Conservation (phyloP, 2,888 invertebrate genomes). For the Drosophila siamana region DNA sequence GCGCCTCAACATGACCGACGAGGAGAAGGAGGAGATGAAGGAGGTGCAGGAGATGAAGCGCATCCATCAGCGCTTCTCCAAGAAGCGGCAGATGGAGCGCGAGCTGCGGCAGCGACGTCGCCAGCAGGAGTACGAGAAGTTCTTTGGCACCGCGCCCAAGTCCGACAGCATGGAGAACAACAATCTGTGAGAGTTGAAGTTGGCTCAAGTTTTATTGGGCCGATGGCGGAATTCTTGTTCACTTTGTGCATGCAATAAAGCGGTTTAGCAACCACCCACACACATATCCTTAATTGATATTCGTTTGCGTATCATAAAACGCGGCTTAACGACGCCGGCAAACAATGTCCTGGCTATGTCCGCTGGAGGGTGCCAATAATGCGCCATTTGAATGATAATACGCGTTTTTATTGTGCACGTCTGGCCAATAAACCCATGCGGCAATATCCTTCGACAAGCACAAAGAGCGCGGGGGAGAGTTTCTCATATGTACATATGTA, state of each 20-base stretch:
- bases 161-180: slow-evolving; percentile 61
- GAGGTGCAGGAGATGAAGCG: slow-evolving; percentile 96
- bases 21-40: slow-evolving; percentile 97
- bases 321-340: slow-evolving; percentile 63
- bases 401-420: slow-evolving; percentile 60
- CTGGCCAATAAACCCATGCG: slow-evolving; percentile 65
- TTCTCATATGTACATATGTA: no score
- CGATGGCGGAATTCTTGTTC: slow-evolving; percentile 42
- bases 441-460: not conserved
- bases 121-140: slow-evolving; percentile 81
- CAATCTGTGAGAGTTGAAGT: slow-evolving; percentile 43
- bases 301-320: slow-evolving; percentile 40
- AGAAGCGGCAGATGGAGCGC: slow-evolving; percentile 87
- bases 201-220: slow-evolving; percentile 76
- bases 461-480: slow-evolving; percentile 1
- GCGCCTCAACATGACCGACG: slow-evolving; percentile 95
- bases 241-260: slow-evolving; percentile 64
- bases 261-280: slow-evolving; percentile 47
- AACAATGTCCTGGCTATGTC: slow-evolving; percentile 49
- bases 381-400: slow-evolving; percentile 71
- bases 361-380: slow-evolving; percentile 52
- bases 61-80: slow-evolving; percentile 92
- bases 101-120: slow-evolving; percentile 78
- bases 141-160: slow-evolving; percentile 74
- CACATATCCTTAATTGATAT: slow-evolving; percentile 48